Evolutionary conservation across 2,797 vertebrate species (phyloP).

Genomic region (Acomys russatus): DNA sequence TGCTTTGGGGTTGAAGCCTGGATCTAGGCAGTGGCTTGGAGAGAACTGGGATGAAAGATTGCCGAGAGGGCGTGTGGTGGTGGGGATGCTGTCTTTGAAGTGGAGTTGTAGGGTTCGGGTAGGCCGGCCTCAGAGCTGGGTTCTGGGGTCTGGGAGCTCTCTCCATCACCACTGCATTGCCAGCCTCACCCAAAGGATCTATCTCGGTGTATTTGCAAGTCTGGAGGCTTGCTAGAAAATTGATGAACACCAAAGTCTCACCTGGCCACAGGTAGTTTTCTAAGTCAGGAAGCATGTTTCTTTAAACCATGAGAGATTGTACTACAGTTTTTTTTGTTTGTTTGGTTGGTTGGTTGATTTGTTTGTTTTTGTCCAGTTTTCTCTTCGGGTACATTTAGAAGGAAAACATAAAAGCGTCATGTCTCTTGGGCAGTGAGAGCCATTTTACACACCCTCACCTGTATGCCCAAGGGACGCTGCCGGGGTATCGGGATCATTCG

Average conservation of each 20-base stretch:
- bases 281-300: neutral
- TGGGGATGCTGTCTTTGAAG: neutral
- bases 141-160: neutral
- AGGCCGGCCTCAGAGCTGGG: neutral
- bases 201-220: neutral
- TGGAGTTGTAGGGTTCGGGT: neutral
- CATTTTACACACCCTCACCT: neutral
- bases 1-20: neutral
- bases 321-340: neutral
- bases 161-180: neutral
- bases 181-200: neutral
- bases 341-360: too few relatives aligned
- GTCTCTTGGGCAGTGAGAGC: neutral
- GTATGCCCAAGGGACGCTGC: neutral
- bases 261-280: neutral
- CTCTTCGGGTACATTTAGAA: neutral
- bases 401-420: conserved; percentile 22
- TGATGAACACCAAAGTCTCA: neutral
- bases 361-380: neutral
- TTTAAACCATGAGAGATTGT: neutral
- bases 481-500: neutral
- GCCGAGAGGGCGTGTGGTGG: neutral
- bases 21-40: neutral
- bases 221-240: conserved; percentile 13
- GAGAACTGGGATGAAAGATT: neutral